Evolutionary conservation across 2,797 vertebrate genomes (phyloP).

Genomic region (Corythornis leucogaster): DNA sequence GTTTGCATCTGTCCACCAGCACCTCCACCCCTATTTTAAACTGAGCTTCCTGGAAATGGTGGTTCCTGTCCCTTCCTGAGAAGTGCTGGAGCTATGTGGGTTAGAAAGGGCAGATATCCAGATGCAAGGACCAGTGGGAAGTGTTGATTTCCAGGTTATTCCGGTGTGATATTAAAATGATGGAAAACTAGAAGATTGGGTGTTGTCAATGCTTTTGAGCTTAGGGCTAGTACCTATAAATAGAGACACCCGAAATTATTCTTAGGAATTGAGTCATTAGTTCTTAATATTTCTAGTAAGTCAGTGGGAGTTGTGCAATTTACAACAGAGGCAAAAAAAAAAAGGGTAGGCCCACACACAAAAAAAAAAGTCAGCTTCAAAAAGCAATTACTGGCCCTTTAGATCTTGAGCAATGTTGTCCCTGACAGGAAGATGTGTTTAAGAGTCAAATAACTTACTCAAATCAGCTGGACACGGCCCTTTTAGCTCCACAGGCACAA

Average conservation of each 20-base stretch:
- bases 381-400: neutral
- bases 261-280: constrained; percentile 68
- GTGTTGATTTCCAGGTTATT: constrained; percentile 33
- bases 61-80: constrained; percentile 4
- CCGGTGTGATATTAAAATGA: neutral
- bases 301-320: constrained; percentile 49
- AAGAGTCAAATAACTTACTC: constrained; percentile 7
- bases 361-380: neutral
- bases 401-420: constrained; percentile 35
- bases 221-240: constrained; percentile 45
- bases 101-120: constrained; percentile 37
- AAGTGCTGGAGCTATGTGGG: neutral
- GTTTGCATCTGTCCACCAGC: constrained; percentile 25
- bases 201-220: constrained; percentile 27
- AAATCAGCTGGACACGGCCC: neutral
- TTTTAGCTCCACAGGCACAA: neutral
- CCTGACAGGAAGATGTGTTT: constrained; percentile 18
- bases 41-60: constrained; percentile 26
- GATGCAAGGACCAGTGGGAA: constrained; percentile 29
- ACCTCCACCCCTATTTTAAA: constrained; percentile 51
- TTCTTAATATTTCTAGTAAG: constrained; percentile 68
- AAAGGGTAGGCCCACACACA: neutral
- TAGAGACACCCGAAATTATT: constrained; percentile 33
- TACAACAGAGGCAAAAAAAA: constrained; percentile 17
- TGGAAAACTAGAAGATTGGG: constrained; percentile 23